Percentiles rank a stretch among this genome's conserved stretches.
Conservation (phyloP, 2,888 invertebrate genomes). For the Pheosia tremula region DNA sequence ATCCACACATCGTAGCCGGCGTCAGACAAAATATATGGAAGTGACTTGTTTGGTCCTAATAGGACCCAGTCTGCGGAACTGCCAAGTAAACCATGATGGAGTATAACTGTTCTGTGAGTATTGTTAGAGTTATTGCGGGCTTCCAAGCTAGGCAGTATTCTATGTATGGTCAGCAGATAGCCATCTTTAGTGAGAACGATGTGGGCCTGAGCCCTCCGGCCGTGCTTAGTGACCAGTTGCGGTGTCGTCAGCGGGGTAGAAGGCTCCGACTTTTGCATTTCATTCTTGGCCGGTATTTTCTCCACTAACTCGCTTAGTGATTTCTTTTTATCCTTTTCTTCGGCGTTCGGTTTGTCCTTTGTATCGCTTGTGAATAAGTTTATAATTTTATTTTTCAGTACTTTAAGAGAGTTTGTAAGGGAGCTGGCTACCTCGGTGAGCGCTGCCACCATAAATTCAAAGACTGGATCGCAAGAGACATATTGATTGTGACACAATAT, state of each 20-base stretch:
- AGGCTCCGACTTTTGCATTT: conserved; percentile 43
- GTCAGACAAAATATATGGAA: conserved; percentile 80
- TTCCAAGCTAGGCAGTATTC: conserved; percentile 37
- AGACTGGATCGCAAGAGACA: conserved; percentile 39
- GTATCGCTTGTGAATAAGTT: conserved; percentile 18
- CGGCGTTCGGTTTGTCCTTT: neutral
- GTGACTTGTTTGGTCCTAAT: conserved; percentile 60
- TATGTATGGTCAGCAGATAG: conserved; percentile 63
- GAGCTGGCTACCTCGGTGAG: conserved; percentile 37
- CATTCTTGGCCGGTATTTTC: conserved; percentile 30
- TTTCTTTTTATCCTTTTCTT: conserved; percentile 7
- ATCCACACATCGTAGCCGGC: conserved; percentile 85
- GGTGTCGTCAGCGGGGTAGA: conserved; percentile 55
- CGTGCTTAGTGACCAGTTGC: conserved; percentile 57
- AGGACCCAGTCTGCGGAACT: conserved; percentile 74
- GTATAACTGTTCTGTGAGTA: conserved; percentile 49
- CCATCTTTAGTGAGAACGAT: conserved; percentile 61
- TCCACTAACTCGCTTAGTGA: conserved; percentile 44
- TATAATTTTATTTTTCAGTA: conserved; percentile 34
- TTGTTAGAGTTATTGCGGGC: neutral
- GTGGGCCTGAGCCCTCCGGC: conserved; percentile 61
- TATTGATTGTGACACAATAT: conserved; percentile 32
- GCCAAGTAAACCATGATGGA: conserved; percentile 69
- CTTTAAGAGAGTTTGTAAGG: conserved; percentile 33
- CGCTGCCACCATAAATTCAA: conserved; percentile 38